Conservation (phyloP, 2,113 vertebrate species). For the Takifugu flavidus region DNA sequence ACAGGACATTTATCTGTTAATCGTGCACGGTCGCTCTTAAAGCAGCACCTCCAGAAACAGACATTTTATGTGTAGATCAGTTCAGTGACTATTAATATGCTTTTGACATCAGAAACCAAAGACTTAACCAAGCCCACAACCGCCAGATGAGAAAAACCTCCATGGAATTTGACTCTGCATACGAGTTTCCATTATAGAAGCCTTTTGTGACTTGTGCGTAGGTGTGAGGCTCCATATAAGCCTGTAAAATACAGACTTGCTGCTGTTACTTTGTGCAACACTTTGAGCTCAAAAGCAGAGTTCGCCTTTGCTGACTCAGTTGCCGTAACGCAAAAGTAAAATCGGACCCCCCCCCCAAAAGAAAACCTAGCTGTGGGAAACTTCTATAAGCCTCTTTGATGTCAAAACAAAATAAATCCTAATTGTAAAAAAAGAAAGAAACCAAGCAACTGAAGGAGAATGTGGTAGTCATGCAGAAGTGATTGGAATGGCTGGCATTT, state of each 20-base stretch:
- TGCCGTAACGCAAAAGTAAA: slow-evolving; percentile 10
- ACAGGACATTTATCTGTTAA: not conserved
- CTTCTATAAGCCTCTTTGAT: slow-evolving; percentile 24
- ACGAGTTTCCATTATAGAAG: slow-evolving; percentile 44
- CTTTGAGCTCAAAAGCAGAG: slow-evolving; percentile 28
- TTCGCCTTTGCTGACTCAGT: slow-evolving; percentile 52
- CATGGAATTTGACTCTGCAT: slow-evolving; percentile 43
- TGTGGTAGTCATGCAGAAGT: slow-evolving; percentile 38
- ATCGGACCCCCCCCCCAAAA: not conserved
- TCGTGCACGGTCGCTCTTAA: not conserved
- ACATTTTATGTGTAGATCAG: too few species aligned
- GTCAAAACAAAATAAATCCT: slow-evolving; percentile 32
- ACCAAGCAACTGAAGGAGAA: not conserved
- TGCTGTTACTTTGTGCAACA: slow-evolving; percentile 31
- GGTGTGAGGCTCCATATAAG: slow-evolving; percentile 33
- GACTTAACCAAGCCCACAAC: slow-evolving; percentile 1
- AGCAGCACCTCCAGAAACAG: too few species aligned
- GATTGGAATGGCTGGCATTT: slow-evolving; percentile 66
- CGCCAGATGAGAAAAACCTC: slow-evolving; percentile 27
- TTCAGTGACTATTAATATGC: slow-evolving; percentile 20
- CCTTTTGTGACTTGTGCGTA: slow-evolving; percentile 21
- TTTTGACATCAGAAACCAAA: slow-evolving; percentile 28
- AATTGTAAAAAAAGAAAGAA: slow-evolving; percentile 7
- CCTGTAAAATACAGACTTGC: slow-evolving; percentile 35
- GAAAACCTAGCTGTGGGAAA: slow-evolving; percentile 20